A percentile compares a stretch with the other conserved stretches of the same genome.
Evolutionary conservation across 2,797 vertebrate species (phyloP).

Genomic region (Apogon hyalosoma): DNA sequence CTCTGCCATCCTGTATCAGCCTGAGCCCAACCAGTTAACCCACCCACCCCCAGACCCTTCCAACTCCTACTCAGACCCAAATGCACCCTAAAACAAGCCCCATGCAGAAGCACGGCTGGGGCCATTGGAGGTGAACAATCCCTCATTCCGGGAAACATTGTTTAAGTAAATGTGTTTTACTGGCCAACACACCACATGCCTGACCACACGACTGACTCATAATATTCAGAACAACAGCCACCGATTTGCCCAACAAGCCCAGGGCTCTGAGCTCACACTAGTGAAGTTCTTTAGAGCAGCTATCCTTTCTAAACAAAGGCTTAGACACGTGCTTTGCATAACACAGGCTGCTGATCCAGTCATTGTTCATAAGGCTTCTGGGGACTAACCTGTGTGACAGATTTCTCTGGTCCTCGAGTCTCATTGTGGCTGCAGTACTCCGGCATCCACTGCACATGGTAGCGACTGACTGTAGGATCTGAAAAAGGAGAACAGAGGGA

Average conservation of each 20-base stretch:
- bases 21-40: slow-evolving; percentile 65
- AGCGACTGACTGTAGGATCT: slow-evolving; percentile 86
- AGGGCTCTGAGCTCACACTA: slow-evolving; percentile 40
- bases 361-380: slow-evolving; percentile 12
- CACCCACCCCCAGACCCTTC: slow-evolving; percentile 14
- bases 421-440: slow-evolving; percentile 91
- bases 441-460: slow-evolving; percentile 91
- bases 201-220: slow-evolving; percentile 78
- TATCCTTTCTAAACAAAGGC: slow-evolving; percentile 67
- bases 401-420: slow-evolving; percentile 85
- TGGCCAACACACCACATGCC: slow-evolving; percentile 73
- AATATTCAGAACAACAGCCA: slow-evolving; percentile 75
- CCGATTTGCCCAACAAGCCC: slow-evolving; percentile 60
- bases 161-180: slow-evolving; percentile 78
- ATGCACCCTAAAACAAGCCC: slow-evolving; percentile 47
- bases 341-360: slow-evolving; percentile 44
- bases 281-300: slow-evolving; percentile 47
- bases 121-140: slow-evolving; percentile 58
- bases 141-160: slow-evolving; percentile 76
- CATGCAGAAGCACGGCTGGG: slow-evolving; percentile 46
- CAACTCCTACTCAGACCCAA: slow-evolving; percentile 22
- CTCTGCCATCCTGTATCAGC: slow-evolving; percentile 76
- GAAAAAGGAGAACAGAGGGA: slow-evolving; percentile 22
- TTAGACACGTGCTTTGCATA: slow-evolving; percentile 61
- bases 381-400: slow-evolving; percentile 88